Evolutionary conservation across 1,140 invertebrate genomes (phyloP).

Genomic region (Mercenaria mercenaria): DNA sequence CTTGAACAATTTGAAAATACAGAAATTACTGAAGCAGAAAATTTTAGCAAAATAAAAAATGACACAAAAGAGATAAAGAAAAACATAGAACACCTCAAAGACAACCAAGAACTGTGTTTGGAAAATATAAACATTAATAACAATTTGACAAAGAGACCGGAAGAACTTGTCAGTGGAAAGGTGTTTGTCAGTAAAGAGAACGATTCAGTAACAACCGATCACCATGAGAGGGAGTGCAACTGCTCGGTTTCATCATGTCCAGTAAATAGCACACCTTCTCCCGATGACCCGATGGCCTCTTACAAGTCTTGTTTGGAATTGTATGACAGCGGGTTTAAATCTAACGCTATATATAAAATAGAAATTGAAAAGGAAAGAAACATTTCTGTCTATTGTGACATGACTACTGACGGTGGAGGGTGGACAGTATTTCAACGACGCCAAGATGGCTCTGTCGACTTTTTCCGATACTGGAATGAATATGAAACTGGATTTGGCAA

Average conservation of each 20-base stretch:
- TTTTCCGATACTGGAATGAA: constrained; percentile 96
- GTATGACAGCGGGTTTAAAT: not conserved
- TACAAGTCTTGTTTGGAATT: too few relatives aligned
- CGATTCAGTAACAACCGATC: too few relatives aligned
- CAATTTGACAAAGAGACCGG: not conserved
- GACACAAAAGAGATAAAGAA: not conserved
- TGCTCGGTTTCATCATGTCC: too few relatives aligned
- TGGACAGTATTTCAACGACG: constrained; percentile 94
- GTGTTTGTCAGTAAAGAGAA: too few relatives aligned
- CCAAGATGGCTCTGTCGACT: constrained; percentile 92
- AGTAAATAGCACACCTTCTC: too few relatives aligned
- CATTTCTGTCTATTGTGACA: constrained; percentile 89
- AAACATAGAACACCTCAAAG: not conserved
- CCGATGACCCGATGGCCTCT: too few relatives aligned
- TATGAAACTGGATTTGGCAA: constrained; percentile 89
- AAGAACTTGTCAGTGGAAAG: not conserved
- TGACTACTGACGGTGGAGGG: constrained; percentile 92
- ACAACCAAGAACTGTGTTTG: not conserved
- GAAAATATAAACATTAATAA: not conserved
- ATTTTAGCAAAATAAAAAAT: not conserved
- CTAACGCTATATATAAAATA: not conserved
- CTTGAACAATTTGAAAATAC: not conserved
- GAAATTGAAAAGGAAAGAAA: not conserved
- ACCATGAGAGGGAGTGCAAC: too few relatives aligned
- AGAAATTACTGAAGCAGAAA: not conserved